These are phyloP conservation scores for Stegophylla sp. DNA, from an alignment of 2,888 invertebrate genomes.

Conservation along the genomic window DNA sequence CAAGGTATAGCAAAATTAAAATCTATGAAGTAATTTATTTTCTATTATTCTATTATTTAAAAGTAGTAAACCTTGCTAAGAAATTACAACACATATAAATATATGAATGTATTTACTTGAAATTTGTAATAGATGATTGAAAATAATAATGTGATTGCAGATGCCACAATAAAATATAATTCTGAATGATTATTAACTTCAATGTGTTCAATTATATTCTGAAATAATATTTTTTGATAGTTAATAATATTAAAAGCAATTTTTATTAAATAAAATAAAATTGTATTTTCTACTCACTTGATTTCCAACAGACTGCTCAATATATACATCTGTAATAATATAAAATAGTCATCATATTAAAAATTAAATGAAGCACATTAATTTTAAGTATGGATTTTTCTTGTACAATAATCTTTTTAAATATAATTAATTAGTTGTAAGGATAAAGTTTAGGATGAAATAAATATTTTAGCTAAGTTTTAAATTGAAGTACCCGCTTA, in stretches of 20 bases:
- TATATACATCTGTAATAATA: constrained; percentile 24
- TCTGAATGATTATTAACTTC: constrained; percentile 47
- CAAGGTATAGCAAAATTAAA: no score
- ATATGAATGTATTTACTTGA: constrained; percentile 66
- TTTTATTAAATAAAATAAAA: no score
- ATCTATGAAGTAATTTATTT: no score
- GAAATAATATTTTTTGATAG: constrained; percentile 13
- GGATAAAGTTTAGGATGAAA: not conserved
- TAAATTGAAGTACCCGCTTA: no score
- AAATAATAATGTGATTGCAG: constrained; percentile 76
- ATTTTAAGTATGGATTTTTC: not conserved
- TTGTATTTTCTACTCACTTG: constrained; percentile 18
- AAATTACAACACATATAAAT: not conserved
- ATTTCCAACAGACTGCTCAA: not conserved
- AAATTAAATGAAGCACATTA: not conserved
- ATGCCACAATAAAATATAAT: constrained; percentile 66
- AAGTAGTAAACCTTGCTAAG: no score
- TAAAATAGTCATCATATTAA: not conserved
- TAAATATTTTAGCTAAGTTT: no score
- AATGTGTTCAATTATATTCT: constrained; percentile 6
- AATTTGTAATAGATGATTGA: constrained; percentile 79
- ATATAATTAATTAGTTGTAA: not conserved
- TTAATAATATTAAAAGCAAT: not conserved
- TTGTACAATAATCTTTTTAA: not conserved
- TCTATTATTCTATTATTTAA: no score